phyloP scores from a whole-genome alignment of 2,113 vertebrate genomes.

The Zosterops pallidus region DNA sequence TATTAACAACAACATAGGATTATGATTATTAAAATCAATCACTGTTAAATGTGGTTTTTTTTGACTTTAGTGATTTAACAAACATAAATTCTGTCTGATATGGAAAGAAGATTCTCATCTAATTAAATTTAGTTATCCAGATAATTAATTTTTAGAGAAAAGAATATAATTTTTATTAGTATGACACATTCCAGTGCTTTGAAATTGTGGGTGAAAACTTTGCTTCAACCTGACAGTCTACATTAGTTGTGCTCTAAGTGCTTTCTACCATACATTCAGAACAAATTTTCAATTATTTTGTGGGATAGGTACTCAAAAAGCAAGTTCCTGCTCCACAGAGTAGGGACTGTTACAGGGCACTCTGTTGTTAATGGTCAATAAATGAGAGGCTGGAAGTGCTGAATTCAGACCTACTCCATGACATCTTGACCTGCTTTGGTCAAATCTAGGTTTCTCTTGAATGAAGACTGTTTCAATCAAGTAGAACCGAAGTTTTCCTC shows the following conservation, averaged over 20 bases:
- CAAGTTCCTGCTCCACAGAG: neutral
- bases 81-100: neutral
- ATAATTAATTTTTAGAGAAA: neutral
- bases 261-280: neutral
- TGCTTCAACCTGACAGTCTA: neutral
- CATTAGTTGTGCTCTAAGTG: neutral
- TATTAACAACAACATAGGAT: neutral
- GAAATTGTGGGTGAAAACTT: neutral
- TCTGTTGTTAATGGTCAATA: neutral
- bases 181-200: neutral
- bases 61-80: neutral
- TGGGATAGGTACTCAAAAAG: neutral
- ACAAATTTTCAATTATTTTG: neutral
- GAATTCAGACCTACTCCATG: neutral
- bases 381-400: neutral
- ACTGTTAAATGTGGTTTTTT: neutral
- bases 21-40: conserved; percentile 1
- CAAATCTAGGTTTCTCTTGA: neutral
- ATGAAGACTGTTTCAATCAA: neutral
- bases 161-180: neutral
- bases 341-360: neutral
- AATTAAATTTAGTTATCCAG: neutral
- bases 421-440: neutral
- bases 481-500: neutral
- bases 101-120: neutral